phyloP scores from a whole-genome alignment of 2,113 vertebrate genomes.

The Forbesichthys papilliferus region DNA sequence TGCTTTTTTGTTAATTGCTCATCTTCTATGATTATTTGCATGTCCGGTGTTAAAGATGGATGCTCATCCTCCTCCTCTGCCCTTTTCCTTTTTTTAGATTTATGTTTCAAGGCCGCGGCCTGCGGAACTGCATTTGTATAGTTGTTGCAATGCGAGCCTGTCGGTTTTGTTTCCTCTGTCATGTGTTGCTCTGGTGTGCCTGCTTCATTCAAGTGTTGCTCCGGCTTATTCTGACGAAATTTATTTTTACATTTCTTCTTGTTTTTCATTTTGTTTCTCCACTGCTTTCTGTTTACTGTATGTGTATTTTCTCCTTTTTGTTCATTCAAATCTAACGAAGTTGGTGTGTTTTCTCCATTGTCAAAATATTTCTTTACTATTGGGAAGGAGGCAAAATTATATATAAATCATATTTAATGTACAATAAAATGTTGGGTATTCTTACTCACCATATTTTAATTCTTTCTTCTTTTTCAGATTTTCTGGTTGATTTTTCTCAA shows the following conservation, averaged over 20 bases:
- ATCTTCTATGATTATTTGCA: conserved; percentile 5
- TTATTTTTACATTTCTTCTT: conserved; percentile 76
- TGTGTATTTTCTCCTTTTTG: conserved; percentile 12
- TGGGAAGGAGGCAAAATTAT: neutral
- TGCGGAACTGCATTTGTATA: neutral
- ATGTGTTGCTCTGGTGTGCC: neutral
- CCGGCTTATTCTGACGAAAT: conserved; percentile 40
- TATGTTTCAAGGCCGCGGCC: neutral
- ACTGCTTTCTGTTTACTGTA: conserved; percentile 66
- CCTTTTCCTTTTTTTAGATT: conserved; percentile 40
- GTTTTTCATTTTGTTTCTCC: conserved; percentile 78
- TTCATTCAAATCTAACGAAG: neutral
- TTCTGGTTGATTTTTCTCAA: conserved; percentile 25
- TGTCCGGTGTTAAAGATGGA: neutral
- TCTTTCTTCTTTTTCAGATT: conserved; percentile 36
- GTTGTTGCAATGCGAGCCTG: conserved; percentile 13
- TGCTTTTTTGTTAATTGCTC: neutral
- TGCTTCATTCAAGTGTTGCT: conserved; percentile 20
- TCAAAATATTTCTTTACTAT: conserved; percentile 9
- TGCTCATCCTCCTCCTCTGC: conserved; percentile 11
- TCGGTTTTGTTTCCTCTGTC: conserved; percentile 12
- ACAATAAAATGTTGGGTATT: neutral
- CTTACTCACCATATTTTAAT: conserved; percentile 49
- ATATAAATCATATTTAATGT: neutral
- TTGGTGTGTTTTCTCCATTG: neutral